Evolutionary conservation across 2,797 vertebrate genomes (phyloP), one percentile per base, ranked within the genome.

Genomic region (Labroides dimidiatus): DNA sequence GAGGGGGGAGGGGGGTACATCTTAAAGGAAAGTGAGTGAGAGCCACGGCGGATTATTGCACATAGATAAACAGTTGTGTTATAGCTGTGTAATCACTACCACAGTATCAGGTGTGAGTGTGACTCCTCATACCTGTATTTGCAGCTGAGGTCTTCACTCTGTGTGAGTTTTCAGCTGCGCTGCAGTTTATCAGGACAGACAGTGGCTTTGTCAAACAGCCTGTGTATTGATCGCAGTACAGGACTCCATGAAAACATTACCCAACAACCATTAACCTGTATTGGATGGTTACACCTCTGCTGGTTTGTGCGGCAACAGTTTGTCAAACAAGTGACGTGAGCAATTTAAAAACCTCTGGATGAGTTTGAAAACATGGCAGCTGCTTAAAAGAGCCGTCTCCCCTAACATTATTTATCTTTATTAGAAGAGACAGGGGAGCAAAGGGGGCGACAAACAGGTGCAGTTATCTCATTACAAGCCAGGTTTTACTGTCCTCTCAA

Each of bases 401-500:
- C 37, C 41, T 65, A 54, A 16, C 33, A 45, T 72, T 20, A 33
- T 63, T 20, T 65, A 51, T 56, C 58, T 49, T 49, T 24, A 49
- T 49, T 24, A 49, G 48, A 49, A 49, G 48, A 49, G 48, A 49
- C 50, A 30, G 50, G 23, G 23, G 53, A 63, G 17, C 2, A 1
- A 23, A 1, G 4, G 30, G 53, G 59, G 60, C 56, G 61, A 64
- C 57, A 64, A 55, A 72, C 71, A 66, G 64, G 66, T 75, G 72
- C 58, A 49, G 69, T 62, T 78, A 59, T 81, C 75, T 73, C 65
- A 72, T 75, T 72, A 75, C 57, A 56, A 37, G 52, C 55, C 61
- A 72, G 76, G 42, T 71, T 84, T 75, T 63, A 72, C 50, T 52
- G 62, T 73, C 72, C 67, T 77, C 69, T 82, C 75, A 78, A 83